A percentile compares a stretch with the other conserved stretches of the same genome.
Conservation (phyloP, 2,113 vertebrate genomes). For the Ammodytes marinus region DNA sequence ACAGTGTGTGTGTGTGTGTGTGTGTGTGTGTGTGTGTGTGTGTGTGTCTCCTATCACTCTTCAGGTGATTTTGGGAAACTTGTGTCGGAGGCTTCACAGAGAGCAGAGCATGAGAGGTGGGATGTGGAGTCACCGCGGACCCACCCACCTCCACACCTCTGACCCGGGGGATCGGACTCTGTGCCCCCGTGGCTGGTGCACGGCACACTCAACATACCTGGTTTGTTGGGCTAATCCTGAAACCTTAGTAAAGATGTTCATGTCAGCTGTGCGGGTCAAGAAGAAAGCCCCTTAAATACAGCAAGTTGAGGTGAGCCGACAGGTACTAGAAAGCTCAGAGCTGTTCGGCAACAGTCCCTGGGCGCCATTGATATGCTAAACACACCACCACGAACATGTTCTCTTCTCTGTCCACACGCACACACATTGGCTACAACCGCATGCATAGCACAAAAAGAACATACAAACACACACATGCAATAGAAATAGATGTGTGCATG, state of each 20-base stretch:
- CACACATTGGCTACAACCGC: conserved; percentile 30
- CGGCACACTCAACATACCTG: conserved; percentile 78
- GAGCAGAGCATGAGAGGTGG: conserved; percentile 21
- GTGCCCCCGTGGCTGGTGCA: neutral
- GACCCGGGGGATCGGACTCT: neutral
- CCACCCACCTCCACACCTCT: conserved; percentile 1
- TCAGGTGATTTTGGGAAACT: conserved; percentile 52
- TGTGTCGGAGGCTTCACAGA: conserved; percentile 22
- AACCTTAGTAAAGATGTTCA: conserved; percentile 87
- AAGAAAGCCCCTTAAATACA: conserved; percentile 84
- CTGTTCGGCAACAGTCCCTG: conserved; percentile 62
- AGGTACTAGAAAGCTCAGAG: conserved; percentile 80
- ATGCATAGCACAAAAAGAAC: conserved; percentile 16
- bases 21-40: conserved; percentile 13
- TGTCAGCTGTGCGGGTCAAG: conserved; percentile 80
- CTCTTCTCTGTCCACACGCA: conserved; percentile 14
- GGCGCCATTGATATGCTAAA: conserved; percentile 84
- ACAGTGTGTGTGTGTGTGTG: neutral
- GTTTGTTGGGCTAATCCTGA: conserved; percentile 85
- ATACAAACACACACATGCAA: conserved; percentile 36
- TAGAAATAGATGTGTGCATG: conserved; percentile 16
- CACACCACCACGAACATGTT: conserved; percentile 35
- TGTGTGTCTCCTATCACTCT: conserved; percentile 25
- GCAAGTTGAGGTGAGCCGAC: conserved; percentile 48
- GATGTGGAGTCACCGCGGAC: neutral